phyloP scores from a whole-genome alignment of 2,797 vertebrate species.

The Amblyraja radiata region DNA sequence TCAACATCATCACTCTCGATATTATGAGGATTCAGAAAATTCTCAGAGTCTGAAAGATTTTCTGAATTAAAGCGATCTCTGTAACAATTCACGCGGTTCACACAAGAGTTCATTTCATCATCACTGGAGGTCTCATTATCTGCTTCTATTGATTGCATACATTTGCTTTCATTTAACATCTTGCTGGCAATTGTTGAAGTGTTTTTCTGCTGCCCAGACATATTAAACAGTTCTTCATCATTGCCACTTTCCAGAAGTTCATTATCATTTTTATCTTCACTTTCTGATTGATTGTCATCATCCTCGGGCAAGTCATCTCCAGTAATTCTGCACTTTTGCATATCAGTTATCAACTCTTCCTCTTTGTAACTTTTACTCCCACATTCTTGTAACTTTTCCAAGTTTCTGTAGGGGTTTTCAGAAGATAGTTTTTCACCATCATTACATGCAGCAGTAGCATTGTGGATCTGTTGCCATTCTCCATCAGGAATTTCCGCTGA shows the following conservation, averaged over 20 bases:
- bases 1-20: constrained; percentile 51
- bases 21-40: constrained; percentile 51
- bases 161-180: constrained; percentile 49
- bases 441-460: not conserved
- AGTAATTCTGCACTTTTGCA: constrained; percentile 43
- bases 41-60: constrained; percentile 60
- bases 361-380: constrained; percentile 45
- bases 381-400: constrained; percentile 12
- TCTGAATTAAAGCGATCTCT: constrained; percentile 40
- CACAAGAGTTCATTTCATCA: constrained; percentile 1
- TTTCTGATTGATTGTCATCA: constrained; percentile 24
- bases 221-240: constrained; percentile 45
- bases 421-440: not conserved
- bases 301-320: constrained; percentile 51
- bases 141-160: constrained; percentile 40
- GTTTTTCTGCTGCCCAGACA: constrained; percentile 35
- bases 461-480: not conserved
- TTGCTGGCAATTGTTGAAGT: constrained; percentile 39
- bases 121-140: constrained; percentile 44
- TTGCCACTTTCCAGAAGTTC: constrained; percentile 51
- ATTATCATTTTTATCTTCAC: constrained; percentile 50
- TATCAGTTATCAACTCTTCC: constrained; percentile 46
- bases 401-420: not conserved
- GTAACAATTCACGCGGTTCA: not conserved
- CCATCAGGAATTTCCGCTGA: not conserved